Evolutionary conservation across 30 jellyfish, hydroid and myxozoan genomes (phyloP), one percentile per base, ranked within the genome.

Genomic region (Aurelia coerulea): DNA sequence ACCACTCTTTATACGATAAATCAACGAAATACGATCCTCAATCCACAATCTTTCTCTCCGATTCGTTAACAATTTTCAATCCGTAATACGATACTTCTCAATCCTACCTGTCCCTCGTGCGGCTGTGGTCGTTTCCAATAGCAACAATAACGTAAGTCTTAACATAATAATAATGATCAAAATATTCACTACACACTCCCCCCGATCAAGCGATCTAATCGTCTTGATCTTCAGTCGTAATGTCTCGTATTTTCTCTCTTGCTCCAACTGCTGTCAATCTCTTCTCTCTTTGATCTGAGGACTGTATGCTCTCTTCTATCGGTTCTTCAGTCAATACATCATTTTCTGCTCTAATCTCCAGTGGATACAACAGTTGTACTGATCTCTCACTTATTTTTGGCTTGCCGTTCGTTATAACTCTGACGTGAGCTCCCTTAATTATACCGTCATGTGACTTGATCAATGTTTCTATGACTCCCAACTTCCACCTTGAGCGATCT

Each of bases 31-130:
- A 65, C 75, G 34, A 11, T 15, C 75, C 75, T 11, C 29, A 65
- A 65, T 65, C 75, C 75, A 65, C 75, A 65, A 65, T 65, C 75
- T 65, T 60, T 60, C 69, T 60, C 69, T 60, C 69, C 69, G 19
- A 5, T 60, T 60, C 69, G 69, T 60, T 60, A 10, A 60, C 69
- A 6, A 60, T 60, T 60, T 60, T 65, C 75, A 65, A 15, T 65
- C 75, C 75, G 29, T 18, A 12, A 65, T 65, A 15, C 75, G 75
- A 65, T 65, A 65, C 75, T 65, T 65, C 75, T 65, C 75, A 65
- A 65, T 65, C 75, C 75, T 18, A 65, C 75, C 75, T 65, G 75
- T 65, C 75, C 75, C 31, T 65, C 75, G 52, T 65, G 75, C 75
- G 75, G 75, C 8, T 65, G 75, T 65, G 29, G 75, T 60, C 75